Conservation (phyloP, 2,888 invertebrate species). For the Drosophila buzzatii region DNA sequence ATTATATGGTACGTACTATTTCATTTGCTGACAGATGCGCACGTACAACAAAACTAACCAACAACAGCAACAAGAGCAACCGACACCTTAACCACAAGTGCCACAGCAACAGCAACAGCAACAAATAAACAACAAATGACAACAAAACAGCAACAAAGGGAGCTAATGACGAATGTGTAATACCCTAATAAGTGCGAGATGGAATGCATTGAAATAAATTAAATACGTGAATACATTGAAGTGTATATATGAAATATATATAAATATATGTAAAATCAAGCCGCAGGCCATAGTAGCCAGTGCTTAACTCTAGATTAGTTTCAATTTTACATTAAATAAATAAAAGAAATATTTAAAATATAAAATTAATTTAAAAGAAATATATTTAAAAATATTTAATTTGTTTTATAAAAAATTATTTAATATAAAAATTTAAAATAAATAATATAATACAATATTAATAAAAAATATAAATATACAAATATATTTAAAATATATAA, state of each 20-base stretch:
- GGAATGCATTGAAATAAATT: background rate
- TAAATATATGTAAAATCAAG: background rate
- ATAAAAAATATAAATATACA: no score
- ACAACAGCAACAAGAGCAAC: conserved; percentile 11
- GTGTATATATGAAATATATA: background rate
- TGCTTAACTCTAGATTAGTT: no score
- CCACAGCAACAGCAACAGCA: background rate
- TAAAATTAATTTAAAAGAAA: background rate
- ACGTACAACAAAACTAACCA: conserved; percentile 38
- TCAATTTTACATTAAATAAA: no score
- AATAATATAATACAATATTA: no score
- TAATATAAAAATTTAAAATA: no score
- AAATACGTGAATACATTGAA: background rate
- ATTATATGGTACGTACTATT: conserved; percentile 71
- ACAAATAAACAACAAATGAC: conserved; percentile 5
- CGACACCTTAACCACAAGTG: conserved; percentile 32
- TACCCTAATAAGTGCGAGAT: background rate
- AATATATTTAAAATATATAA: no score
- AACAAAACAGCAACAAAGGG: background rate
- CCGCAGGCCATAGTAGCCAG: no score
- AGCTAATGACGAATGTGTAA: conserved; percentile 1
- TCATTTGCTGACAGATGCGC: conserved; percentile 68
- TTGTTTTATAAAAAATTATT: no score
- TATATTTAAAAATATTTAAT: no score
- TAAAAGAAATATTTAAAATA: background rate